Evolutionary conservation across 2,797 vertebrate species (phyloP).

Genomic region (Gephyroberyx darwinii): DNA sequence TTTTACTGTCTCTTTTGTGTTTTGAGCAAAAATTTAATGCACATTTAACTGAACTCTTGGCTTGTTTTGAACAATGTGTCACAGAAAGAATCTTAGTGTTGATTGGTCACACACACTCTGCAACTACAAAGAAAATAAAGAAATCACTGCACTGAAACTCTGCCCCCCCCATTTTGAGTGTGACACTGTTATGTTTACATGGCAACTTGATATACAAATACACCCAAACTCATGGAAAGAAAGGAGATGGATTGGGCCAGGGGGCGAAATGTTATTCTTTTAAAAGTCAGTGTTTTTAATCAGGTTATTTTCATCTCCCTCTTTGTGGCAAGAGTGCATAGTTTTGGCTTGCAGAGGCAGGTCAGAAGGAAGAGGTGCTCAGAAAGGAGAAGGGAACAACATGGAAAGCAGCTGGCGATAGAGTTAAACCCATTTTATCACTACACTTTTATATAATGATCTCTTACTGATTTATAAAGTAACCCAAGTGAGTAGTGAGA

Average conservation of each 20-base stretch:
- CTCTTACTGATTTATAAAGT: constrained; percentile 3
- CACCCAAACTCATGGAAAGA: constrained; percentile 78
- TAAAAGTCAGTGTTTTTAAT: constrained; percentile 72
- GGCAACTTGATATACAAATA: constrained; percentile 85
- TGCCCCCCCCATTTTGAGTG: constrained; percentile 63
- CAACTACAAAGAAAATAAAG: constrained; percentile 70
- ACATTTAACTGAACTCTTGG: constrained; percentile 33
- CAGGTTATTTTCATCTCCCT: constrained; percentile 69
- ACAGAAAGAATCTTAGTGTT: constrained; percentile 47
- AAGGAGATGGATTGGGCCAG: constrained; percentile 54
- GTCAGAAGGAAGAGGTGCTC: constrained; percentile 55
- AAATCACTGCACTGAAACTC: constrained; percentile 69
- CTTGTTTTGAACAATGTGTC: constrained; percentile 57
- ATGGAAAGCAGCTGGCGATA: constrained; percentile 30
- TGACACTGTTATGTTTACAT: constrained; percentile 85
- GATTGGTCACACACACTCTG: constrained; percentile 62
- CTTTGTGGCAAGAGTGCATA: constrained; percentile 58
- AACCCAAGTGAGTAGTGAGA: not conserved
- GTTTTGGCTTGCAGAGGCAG: constrained; percentile 63
- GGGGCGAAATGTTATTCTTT: constrained; percentile 69
- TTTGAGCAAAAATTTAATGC: constrained; percentile 4
- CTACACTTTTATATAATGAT: not conserved
- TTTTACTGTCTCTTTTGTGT: not conserved
- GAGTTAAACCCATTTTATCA: constrained; percentile 1
- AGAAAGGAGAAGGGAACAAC: constrained; percentile 37